phyloP scores from a whole-genome alignment of 2,888 invertebrate genomes.

The Cloeon dipterum region DNA sequence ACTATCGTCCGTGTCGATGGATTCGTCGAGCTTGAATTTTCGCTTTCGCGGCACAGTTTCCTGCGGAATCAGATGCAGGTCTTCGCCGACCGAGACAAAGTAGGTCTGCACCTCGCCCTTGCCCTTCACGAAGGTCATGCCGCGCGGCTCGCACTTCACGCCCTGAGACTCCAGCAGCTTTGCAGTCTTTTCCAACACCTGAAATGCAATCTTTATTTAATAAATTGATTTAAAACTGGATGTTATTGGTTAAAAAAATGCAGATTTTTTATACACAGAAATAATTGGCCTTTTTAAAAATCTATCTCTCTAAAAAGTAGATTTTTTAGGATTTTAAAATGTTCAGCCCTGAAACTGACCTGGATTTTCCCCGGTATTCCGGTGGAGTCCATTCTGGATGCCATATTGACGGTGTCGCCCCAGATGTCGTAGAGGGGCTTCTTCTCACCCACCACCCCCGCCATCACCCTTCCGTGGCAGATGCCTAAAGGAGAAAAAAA shows the following conservation, averaged over 20 bases:
- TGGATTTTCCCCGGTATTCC: constrained; percentile 61
- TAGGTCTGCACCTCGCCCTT: constrained; percentile 43
- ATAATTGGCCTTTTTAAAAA: no score
- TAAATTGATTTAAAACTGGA: no score
- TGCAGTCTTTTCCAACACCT: constrained; percentile 51
- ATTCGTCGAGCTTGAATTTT: no score
- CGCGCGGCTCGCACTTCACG: constrained; percentile 41
- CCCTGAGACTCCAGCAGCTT: constrained; percentile 38
- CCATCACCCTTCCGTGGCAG: constrained; percentile 73
- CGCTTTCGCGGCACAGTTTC: no score
- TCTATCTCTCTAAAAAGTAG: no score
- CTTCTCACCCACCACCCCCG: constrained; percentile 82
- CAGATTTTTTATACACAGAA: no score
- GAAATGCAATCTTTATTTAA: no score
- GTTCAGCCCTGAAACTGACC: constrained; percentile 17
- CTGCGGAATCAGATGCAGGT: constrained; percentile 10
- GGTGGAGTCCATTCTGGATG: constrained; percentile 86
- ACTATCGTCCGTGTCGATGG: no score
- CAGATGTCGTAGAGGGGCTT: constrained; percentile 93
- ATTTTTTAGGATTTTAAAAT: not conserved
- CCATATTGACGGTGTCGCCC: constrained; percentile 93
- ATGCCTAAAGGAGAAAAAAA: constrained; percentile 35
- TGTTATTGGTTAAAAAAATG: not conserved
- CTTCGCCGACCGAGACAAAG: constrained; percentile 40
- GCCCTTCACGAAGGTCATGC: constrained; percentile 49